Evolutionary conservation across 2,888 invertebrate species (phyloP).

Genomic region (Macaria liturata): DNA sequence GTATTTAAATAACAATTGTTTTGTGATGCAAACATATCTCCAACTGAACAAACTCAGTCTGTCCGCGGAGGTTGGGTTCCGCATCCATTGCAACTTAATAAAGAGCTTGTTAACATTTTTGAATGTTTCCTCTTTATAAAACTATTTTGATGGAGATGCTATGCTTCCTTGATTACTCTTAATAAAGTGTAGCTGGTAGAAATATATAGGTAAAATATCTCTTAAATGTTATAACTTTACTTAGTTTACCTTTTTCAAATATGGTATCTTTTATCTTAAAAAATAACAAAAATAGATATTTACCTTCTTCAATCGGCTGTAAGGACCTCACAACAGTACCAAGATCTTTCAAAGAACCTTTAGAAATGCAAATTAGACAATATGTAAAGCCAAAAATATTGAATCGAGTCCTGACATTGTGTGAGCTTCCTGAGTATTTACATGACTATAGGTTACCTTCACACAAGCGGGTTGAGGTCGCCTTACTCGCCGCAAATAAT

Average conservation of each 20-base stretch:
- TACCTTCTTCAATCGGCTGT: no score
- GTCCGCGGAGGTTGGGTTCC: conserved; percentile 11
- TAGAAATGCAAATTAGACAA: conserved; percentile 24
- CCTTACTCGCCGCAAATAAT: conserved; percentile 47
- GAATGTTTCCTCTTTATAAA: no score
- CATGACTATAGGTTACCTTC: conserved; percentile 77
- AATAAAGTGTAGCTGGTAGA: no score
- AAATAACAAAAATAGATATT: no score
- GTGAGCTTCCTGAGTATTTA: conserved; percentile 74
- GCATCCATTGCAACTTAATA: neutral
- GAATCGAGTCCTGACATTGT: conserved; percentile 67
- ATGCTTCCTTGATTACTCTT: no score
- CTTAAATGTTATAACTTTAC: no score
- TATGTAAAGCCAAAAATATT: conserved; percentile 36
- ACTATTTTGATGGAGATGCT: no score
- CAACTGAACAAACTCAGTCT: conserved; percentile 47
- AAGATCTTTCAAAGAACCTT: conserved; percentile 19
- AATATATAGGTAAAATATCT: no score
- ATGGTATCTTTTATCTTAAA: no score
- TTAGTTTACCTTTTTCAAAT: no score
- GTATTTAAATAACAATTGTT: conserved; percentile 69
- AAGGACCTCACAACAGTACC: no score
- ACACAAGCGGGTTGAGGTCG: conserved; percentile 77
- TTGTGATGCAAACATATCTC: conserved; percentile 54
- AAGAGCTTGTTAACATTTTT: neutral